Evolutionary conservation across 2,888 invertebrate genomes (phyloP), one percentile per base, ranked within the genome.

Genomic region (Drosophila ezoana): DNA sequence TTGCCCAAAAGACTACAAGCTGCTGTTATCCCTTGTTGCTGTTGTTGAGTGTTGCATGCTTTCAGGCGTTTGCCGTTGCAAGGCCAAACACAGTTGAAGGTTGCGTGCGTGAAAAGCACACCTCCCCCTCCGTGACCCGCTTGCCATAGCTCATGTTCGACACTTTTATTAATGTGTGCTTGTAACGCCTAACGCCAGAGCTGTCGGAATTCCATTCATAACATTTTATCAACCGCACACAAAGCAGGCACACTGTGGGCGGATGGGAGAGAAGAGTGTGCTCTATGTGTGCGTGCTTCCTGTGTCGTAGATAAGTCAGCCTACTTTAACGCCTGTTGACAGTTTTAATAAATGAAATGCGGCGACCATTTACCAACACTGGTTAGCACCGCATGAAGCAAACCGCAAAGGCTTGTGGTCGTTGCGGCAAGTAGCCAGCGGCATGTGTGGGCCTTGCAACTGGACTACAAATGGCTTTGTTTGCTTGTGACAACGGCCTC

Each of bases 131-230:
- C 35, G 16, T n/a, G 4, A 6, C 37, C 18, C 37, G 32, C 51
- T 51, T 53, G 49, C 51, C 70, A 54, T 44, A 47, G 58, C 71
- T 59, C 74, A 67, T 79, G 74, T 82, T 83, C 85, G 83, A 85
- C 85, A 81, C 79, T 85, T 83, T 83, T 82, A 83, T 83, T 85
- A 83, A 83, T 85, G 83, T 62, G 79, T 48, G n/a, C 80, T 74
- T 80, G 76, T 82, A 80, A 76, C 83, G 72, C 82, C 71, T 65
- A 10, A 28, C 63, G 44, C 28, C 8, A 48, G 68, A 63, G 70
- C 81, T 76, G 79, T 72, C 80, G 81, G 82, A 81, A 84, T 87
- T 79, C 73, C 85, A 83, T 85, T 86, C 87, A 82, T 67, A 67
- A 69, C 58, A 77, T 72, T 81, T 65, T 73, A 81, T 81, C 80